These are phyloP conservation scores for Ceratitis capitata DNA, from an alignment of 1,140 invertebrate genomes.

Conservation along the genomic window DNA sequence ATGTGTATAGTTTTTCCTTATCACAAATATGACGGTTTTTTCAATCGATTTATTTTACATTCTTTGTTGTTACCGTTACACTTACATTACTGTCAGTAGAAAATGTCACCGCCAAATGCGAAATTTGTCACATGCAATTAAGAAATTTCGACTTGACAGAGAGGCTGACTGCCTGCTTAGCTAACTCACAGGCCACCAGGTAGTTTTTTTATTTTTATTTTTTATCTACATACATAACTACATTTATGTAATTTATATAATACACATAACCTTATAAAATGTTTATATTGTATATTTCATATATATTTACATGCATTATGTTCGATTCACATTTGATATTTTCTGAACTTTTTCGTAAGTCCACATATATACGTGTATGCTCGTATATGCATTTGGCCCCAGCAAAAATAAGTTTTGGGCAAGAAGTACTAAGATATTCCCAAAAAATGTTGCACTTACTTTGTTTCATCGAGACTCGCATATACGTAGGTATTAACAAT, in stretches of 20 bases:
- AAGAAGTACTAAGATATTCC: neutral
- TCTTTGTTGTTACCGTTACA: neutral
- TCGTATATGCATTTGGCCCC: neutral
- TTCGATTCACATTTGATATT: too few relatives aligned
- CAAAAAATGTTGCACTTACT: neutral
- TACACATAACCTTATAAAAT: too few relatives aligned
- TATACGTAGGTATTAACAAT: too few relatives aligned
- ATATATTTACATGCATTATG: too few relatives aligned
- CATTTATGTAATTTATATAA: neutral
- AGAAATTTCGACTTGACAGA: neutral
- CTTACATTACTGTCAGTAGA: neutral
- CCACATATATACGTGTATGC: too few relatives aligned
- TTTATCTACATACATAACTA: neutral
- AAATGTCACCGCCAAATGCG: slow-evolving; percentile 7
- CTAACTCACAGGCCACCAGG: neutral
- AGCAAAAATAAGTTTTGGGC: too few relatives aligned
- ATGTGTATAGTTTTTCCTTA: neutral
- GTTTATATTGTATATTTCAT: too few relatives aligned
- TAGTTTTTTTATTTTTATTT: neutral
- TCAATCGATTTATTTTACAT: neutral
- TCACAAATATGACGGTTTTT: neutral
- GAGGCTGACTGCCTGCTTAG: neutral
- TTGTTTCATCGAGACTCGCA: too few relatives aligned
- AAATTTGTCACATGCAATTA: slow-evolving; percentile 3
- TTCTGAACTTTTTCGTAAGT: too few relatives aligned